A percentile compares a stretch with the other conserved stretches of the same genome.
phyloP scores from a whole-genome alignment of 1,140 invertebrate species.

The Amphibalanus amphitrite region DNA sequence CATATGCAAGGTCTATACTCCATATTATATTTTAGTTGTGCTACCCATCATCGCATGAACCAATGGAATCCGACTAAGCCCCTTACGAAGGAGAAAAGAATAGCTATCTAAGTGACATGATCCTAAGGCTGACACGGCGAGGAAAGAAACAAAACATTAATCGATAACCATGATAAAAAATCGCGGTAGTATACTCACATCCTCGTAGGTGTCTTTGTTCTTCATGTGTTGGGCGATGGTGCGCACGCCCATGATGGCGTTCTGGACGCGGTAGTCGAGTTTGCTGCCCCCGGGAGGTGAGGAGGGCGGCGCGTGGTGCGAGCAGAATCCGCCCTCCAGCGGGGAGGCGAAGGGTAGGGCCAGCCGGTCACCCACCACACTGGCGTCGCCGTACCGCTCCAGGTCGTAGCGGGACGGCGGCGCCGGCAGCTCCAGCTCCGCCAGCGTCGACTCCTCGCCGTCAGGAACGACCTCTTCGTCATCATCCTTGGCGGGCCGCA shows the following conservation, averaged over 20 bases:
- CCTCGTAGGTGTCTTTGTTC: conserved; percentile 85
- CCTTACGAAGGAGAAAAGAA: neutral
- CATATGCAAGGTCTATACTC: too few species aligned
- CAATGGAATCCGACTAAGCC: too few species aligned
- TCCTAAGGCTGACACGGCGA: too few species aligned
- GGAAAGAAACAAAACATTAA: too few species aligned
- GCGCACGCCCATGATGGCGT: conserved; percentile 69
- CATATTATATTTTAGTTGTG: too few species aligned
- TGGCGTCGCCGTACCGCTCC: conserved; percentile 14
- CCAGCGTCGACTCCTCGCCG: conserved; percentile 12
- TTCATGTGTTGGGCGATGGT: conserved; percentile 87
- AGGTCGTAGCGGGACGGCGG: conserved; percentile 17
- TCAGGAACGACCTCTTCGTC: conserved; percentile 16
- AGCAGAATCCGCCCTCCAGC: too few species aligned
- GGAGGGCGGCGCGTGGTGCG: too few species aligned
- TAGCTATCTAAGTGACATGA: neutral
- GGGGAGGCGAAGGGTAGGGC: too few species aligned
- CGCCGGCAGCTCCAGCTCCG: conserved; percentile 15
- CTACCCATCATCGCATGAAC: too few species aligned
- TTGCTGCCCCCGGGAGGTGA: too few species aligned
- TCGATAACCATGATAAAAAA: too few species aligned
- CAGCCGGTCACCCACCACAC: too few species aligned
- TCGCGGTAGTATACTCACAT: conserved; percentile 50
- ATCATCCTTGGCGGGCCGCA: conserved; percentile 33
- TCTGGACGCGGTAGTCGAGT: conserved; percentile 29